A percentile compares a stretch with the other conserved stretches of the same genome.
phyloP scores from a whole-genome alignment of 2,113 vertebrate species.

The Andinoacara biseriatus region DNA sequence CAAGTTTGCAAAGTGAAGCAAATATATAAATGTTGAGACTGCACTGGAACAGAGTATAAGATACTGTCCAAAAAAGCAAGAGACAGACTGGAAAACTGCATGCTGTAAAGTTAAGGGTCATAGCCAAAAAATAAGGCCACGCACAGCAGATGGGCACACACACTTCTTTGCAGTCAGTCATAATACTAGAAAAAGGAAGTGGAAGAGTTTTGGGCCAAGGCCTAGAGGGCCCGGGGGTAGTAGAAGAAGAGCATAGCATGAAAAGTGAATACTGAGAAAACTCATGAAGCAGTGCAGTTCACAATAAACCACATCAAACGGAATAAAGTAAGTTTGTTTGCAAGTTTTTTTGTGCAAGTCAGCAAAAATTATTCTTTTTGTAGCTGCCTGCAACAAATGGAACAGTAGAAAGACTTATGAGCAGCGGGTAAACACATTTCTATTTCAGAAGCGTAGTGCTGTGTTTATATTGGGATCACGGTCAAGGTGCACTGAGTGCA shows the following conservation, averaged over 20 bases:
- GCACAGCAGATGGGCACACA: constrained; percentile 46
- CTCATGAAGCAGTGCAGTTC: constrained; percentile 29
- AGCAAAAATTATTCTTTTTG: constrained; percentile 50
- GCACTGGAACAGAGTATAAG: constrained; percentile 22
- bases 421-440: constrained; percentile 40
- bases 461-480: constrained; percentile 58
- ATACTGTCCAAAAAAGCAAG: constrained; percentile 44
- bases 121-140: constrained; percentile 31
- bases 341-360: constrained; percentile 36
- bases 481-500: constrained; percentile 67
- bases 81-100: constrained; percentile 16
- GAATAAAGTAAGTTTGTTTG: constrained; percentile 59
- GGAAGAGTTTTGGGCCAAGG: constrained; percentile 25
- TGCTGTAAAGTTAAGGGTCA: constrained; percentile 21
- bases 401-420: constrained; percentile 32
- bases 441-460: constrained; percentile 33
- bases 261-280: constrained; percentile 27
- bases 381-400: constrained; percentile 25
- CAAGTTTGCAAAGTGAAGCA: constrained; percentile 56
- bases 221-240: constrained; percentile 22
- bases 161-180: constrained; percentile 65
- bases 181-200: constrained; percentile 60
- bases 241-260: constrained; percentile 36
- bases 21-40: constrained; percentile 45
- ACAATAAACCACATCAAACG: constrained; percentile 52